Base-by-base conservation (phyloP, 35 echinoderm and acorn worm species). In the Patiria miniata region DNA sequence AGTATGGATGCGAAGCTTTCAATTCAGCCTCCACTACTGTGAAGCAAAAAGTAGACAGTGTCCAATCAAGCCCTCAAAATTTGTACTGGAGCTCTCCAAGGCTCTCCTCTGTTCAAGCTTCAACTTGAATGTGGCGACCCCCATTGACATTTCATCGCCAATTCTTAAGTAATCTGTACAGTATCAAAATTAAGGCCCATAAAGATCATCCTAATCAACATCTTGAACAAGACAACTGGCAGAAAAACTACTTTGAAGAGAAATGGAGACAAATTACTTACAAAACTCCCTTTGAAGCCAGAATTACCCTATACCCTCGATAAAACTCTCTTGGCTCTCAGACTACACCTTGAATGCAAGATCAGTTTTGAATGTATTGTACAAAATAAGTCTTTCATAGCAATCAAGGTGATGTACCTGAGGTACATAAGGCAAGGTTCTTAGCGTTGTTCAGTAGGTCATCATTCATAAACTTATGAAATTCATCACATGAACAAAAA, bases 1-100 rank as follows among this genome's bases (percentile, higher is more conserved):
- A 78, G 39, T 78, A 78, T 78, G 77, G 77, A 78, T 78, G 77
- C 77, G 77, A 36, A 39, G 77, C 77, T 37, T 78, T 78, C 16
- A 37, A 22, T 37, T 78, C 77, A 2, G 36, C 77, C 33, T 78
- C 77, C 16, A 5, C 33, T 32, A 18, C 21, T 37, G 16, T 37
- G 21, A 30, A 30, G 16, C 21, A 39, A 18, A 26, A 78, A 18
- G 12, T 78, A 37, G 77, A 78, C 39, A 7, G n/a, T 5, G 36
- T 78, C 32, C 77, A 78, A 39, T 78, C 16, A 78, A 37, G 77
- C 77, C 16, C 77, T 78, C 16, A 14, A 78, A 78, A 78, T 78
- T 6, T 78, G 77, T 37, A 37, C 77, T 37, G 77, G 77, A 5
- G 36, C 77, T 18, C 16, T 78, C 5, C 17, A 39, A 17, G 34